phyloP scores from a whole-genome alignment of 1,140 invertebrate genomes.

The Pseudomyrmex dendroicus region DNA sequence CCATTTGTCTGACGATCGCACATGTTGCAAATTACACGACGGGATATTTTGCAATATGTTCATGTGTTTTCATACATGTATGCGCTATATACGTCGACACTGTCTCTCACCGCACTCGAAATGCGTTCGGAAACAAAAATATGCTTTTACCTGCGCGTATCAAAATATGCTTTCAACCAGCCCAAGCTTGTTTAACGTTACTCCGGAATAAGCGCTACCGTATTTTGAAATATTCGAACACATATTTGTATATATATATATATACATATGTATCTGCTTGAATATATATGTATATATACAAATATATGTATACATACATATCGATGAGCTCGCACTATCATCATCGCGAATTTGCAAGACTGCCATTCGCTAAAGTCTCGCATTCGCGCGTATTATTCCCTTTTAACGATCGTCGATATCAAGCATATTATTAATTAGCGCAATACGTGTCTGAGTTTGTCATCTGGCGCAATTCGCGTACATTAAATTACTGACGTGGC shows the following conservation, averaged over 20 bases:
- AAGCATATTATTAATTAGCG: conserved; percentile 68
- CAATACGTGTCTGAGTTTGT: conserved; percentile 20
- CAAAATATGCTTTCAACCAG: conserved; percentile 52
- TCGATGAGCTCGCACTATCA: not conserved
- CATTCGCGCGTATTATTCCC: conserved; percentile 31
- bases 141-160: conserved; percentile 50
- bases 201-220: conserved; percentile 46
- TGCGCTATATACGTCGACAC: not conserved
- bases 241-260: not conserved
- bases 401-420: conserved; percentile 63
- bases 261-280: too few relatives aligned
- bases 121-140: conserved; percentile 47
- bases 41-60: conserved; percentile 46
- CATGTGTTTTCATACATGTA: conserved; percentile 24
- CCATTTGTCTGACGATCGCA: conserved; percentile 6
- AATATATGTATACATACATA: too few relatives aligned
- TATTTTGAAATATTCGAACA: conserved; percentile 62
- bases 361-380: conserved; percentile 41
- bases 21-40: conserved; percentile 42
- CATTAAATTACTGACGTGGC: conserved; percentile 49
- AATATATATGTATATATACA: too few relatives aligned
- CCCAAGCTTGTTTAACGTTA: conserved; percentile 35
- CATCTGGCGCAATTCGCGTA: conserved; percentile 59
- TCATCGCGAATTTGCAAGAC: conserved; percentile 41
- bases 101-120: not conserved